Conservation (phyloP, 2,113 vertebrate species). For the Seriola dumerili region DNA sequence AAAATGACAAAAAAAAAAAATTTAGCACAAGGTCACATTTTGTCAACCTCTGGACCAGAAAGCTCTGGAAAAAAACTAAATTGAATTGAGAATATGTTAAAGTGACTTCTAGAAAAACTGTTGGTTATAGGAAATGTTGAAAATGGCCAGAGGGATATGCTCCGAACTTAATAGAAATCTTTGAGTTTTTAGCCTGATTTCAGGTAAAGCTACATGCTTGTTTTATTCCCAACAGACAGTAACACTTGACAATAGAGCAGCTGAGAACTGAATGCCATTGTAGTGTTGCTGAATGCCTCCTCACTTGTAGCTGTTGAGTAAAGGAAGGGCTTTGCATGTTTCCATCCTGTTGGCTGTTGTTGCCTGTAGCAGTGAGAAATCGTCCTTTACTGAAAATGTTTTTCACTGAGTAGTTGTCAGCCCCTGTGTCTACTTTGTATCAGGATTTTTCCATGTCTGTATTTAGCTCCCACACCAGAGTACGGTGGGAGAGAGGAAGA, state of each 20-base stretch:
- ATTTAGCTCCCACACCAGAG: constrained; percentile 68
- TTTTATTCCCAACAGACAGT: background rate
- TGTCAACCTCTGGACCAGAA: too few species aligned
- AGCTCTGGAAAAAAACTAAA: too few species aligned
- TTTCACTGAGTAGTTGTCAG: constrained; percentile 30
- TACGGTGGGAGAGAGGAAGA: constrained; percentile 66
- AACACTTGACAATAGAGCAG: background rate
- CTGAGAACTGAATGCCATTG: background rate
- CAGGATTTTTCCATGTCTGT: constrained; percentile 65
- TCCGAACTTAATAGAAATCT: background rate
- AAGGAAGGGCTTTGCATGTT: background rate
- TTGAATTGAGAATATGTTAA: too few species aligned
- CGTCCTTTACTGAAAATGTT: constrained; percentile 17
- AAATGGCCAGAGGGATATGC: too few species aligned
- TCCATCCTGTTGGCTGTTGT: constrained; percentile 16
- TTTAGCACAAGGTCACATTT: background rate
- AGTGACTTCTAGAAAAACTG: too few species aligned
- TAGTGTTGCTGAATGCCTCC: background rate
- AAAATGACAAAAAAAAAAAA: background rate
- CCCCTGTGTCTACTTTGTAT: constrained; percentile 25
- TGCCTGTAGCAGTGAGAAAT: constrained; percentile 4
- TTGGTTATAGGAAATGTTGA: too few species aligned
- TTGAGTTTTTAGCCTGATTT: background rate
- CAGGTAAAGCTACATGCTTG: background rate
- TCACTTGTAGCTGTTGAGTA: background rate